A percentile compares a stretch with the other conserved stretches of the same genome.
phyloP scores from a whole-genome alignment of 2,888 invertebrate species.

The Teinopalpus imperialis region DNA sequence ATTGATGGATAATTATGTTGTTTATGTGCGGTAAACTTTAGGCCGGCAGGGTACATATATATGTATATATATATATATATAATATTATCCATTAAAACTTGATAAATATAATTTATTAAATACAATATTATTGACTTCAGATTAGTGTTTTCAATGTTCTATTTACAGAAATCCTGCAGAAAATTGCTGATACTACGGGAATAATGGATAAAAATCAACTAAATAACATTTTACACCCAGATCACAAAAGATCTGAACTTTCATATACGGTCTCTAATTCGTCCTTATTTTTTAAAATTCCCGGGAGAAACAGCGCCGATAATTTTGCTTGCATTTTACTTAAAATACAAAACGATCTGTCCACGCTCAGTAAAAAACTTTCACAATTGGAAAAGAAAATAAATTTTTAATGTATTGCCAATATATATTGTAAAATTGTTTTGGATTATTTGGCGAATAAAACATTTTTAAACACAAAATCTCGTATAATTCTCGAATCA shows the following conservation, averaged over 20 bases:
- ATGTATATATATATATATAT: too few species aligned
- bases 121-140: too few species aligned
- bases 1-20: too few species aligned
- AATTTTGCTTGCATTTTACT: conserved; percentile 61
- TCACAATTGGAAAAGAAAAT: conserved; percentile 61
- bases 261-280: conserved; percentile 55
- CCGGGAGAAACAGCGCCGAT: conserved; percentile 56
- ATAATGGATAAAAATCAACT: conserved; percentile 32
- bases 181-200: neutral
- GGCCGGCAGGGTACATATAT: too few species aligned
- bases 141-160: too few species aligned
- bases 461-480: conserved; percentile 8
- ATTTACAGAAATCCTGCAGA: conserved; percentile 12
- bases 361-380: conserved; percentile 56
- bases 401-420: neutral
- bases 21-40: too few species aligned
- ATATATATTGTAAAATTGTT: neutral
- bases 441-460: conserved; percentile 20
- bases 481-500: conserved; percentile 1
- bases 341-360: conserved; percentile 67
- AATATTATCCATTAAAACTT: too few species aligned
- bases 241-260: conserved; percentile 53
- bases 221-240: conserved; percentile 31
- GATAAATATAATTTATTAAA: too few species aligned
- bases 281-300: conserved; percentile 52